Percentiles rank a stretch among this genome's conserved stretches.
Evolutionary conservation across 2,888 invertebrate genomes (phyloP).

Genomic region (Melanotus villosus): DNA sequence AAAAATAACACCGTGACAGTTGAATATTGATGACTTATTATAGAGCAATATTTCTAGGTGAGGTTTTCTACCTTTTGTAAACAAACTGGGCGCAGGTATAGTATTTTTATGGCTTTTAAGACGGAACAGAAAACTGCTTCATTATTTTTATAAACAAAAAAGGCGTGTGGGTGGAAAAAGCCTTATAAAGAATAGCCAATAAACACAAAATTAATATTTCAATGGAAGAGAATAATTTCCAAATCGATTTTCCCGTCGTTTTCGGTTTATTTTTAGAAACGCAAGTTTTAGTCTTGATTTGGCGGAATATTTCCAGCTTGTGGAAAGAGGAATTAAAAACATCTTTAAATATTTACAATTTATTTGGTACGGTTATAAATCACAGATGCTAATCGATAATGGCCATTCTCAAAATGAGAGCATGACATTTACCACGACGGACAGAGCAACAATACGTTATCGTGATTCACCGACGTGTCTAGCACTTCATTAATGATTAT

Average conservation of each 20-base stretch:
- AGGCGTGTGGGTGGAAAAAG: not conserved
- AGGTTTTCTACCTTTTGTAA: not conserved
- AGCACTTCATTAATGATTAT: constrained; percentile 18
- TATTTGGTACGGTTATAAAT: too few relatives aligned
- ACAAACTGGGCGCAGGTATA: not conserved
- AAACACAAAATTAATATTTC: not conserved
- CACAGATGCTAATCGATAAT: constrained; percentile 1
- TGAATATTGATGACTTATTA: not conserved
- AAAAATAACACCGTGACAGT: not conserved
- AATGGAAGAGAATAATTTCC: not conserved
- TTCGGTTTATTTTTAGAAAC: too few relatives aligned
- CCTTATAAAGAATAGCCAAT: not conserved
- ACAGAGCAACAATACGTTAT: constrained; percentile 1
- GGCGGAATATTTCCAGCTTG: too few relatives aligned
- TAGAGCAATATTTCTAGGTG: not conserved
- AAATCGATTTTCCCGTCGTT: too few relatives aligned
- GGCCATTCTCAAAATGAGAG: not conserved
- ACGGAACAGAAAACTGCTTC: not conserved
- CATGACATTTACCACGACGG: not conserved
- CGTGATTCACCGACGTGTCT: constrained; percentile 2
- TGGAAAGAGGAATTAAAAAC: too few relatives aligned
- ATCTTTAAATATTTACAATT: too few relatives aligned
- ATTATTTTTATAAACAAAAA: not conserved
- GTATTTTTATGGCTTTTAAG: not conserved
- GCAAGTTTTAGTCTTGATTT: too few relatives aligned